Evolutionary conservation across 2,888 invertebrate species (phyloP), one percentile per base, ranked within the genome.

Genomic region (Xanthia togata): DNA sequence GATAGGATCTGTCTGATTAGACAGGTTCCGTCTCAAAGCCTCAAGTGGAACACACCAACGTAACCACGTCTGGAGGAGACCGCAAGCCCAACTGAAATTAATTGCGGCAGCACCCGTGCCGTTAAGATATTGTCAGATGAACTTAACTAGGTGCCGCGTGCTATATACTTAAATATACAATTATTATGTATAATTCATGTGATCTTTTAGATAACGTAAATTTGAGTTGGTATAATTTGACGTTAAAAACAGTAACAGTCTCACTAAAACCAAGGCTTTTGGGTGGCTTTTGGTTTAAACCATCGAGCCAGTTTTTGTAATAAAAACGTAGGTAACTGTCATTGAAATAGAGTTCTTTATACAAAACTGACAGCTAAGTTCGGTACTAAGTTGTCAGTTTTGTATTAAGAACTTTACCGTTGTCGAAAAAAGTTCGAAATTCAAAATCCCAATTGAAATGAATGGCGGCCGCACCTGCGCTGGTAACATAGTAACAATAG

Each of bases 1-100:
- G 14, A 14, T 44, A 14, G 44, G 44, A 44, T 44, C 14, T 14
- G 44, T 44, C 2, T 44, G 14, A 44, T 14, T 17, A 47, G 50
- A 50, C 8, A 0, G 50, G 8, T 20, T 20, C 2, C 1, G 6
- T 50, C 6, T 50, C 20, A 50, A 50, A 74, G 90, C 8, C 20
- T 79, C 70, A 92, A 93, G 89, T 82, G 89, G 91, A 93, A 87
- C 84, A 70, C 9, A 84, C 79, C 91, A 83, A 73, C 73, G 84
- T 85, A 89, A 92, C 93, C 92, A 89, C 93, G 93, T 93, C 94
- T 95, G 92, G 90, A 93, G 92, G 90, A 91, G 90, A 93, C 95
- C 96, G 91, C 96, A 95, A 91, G 88, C 93, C 93, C 91, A 89
- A 90, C 91, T 92, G 91, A 93, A 95, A 96, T 96, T 95, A 96